Percentiles rank a stretch among this genome's conserved stretches.
These are phyloP conservation scores for Fragum whitleyi DNA, from an alignment of 2,888 invertebrate genomes.

Conservation along the genomic window DNA sequence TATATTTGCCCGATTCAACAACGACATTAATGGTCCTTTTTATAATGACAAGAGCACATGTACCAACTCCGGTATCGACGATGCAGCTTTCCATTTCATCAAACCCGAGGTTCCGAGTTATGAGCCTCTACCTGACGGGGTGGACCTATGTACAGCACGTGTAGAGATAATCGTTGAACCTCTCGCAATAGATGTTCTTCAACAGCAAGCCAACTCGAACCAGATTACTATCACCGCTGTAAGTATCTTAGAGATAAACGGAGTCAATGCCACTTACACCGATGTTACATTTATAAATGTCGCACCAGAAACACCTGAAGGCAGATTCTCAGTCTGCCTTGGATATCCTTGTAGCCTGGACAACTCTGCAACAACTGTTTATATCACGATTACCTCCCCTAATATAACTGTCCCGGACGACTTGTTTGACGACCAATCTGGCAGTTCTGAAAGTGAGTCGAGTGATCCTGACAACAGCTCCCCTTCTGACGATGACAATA, in stretches of 20 bases:
- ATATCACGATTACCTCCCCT: not conserved
- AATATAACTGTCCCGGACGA: not conserved
- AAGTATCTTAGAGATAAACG: conserved; percentile 29
- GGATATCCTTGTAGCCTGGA: conserved; percentile 35
- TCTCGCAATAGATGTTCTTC: too few relatives aligned
- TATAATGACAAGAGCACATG: conserved; percentile 23
- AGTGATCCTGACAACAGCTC: too few relatives aligned
- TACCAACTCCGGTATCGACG: conserved; percentile 11
- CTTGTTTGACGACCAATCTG: not conserved
- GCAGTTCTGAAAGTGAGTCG: too few relatives aligned
- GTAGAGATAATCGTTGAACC: conserved; percentile 7
- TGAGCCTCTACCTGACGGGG: conserved; percentile 34
- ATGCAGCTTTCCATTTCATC: conserved; percentile 45
- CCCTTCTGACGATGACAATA: too few relatives aligned
- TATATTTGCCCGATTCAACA: conserved; percentile 33
- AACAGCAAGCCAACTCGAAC: too few relatives aligned
- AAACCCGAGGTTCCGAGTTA: conserved; percentile 40
- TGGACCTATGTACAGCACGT: conserved; percentile 43
- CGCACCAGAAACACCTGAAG: not conserved
- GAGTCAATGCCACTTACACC: conserved; percentile 25
- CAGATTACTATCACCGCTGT: conserved; percentile 9
- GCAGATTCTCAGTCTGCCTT: conserved; percentile 26
- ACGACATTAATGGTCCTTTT: conserved; percentile 29
- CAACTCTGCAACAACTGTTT: conserved; percentile 32
- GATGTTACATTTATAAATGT: not conserved